Base-by-base conservation (phyloP, 2,888 invertebrate genomes). In the Tiliacea citrago region DNA sequence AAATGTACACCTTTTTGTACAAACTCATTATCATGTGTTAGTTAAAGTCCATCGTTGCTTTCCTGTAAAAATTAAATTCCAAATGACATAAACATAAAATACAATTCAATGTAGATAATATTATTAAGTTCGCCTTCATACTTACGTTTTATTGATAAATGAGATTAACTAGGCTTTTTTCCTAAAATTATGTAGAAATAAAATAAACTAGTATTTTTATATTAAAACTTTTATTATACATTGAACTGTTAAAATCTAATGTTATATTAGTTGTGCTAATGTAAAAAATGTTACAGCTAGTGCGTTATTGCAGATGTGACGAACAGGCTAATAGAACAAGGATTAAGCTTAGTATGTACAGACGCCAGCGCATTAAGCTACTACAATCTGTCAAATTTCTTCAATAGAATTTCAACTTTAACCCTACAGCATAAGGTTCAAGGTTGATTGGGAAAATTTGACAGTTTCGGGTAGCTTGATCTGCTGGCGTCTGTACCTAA, bases 151-250 rank as follows among this genome's bases (percentile, higher is more conserved):
- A 7, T 53, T 12, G 35, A 58, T 21, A 55, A 55, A 39, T 51
- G 16, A 5, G 9, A 35, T 42, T 62, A 67, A 68, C n/a, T 57
- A 45, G 67, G 24, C 58, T 47, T 49, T 39, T 58, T 10, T n/a
- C 13, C 3, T 9, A 42, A 60, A 66, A 39, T 53, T 4, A 16
- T 63, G n/a, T 61, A 0, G 9, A 65, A 87, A 79, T 75, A 77
- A 88, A 86, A 84, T 79, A 78, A 86, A 79, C 77, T 69, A 45
- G 82, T 58, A 47, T 62, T 88, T 90, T 90, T 90, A 85, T 94
- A 92, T 89, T 92, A 94, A 95, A 94, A 90, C 85, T 94, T 81
- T 94, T 95, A 94, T 93, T 95, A 91, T 91, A 92, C 89, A 93
- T 91, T 91, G 90, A 94, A 92, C 91, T 91, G 86, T 90, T 91